Conservation (phyloP, 2,888 invertebrate species). For the Pseudanteris insignis region DNA sequence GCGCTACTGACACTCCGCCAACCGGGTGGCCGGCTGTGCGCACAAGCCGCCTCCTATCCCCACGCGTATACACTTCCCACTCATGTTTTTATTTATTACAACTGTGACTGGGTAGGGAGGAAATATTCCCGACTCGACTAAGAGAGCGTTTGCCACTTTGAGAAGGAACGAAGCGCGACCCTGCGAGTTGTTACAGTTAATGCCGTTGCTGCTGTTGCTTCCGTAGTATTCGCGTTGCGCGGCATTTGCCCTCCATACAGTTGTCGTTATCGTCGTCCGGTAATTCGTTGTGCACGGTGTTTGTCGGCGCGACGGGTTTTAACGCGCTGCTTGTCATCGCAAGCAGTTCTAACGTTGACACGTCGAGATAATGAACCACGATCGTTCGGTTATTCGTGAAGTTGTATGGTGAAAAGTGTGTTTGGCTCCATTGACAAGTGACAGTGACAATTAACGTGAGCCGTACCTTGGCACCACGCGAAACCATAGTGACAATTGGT, state of each 20-base stretch:
- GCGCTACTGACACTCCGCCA: conserved; percentile 54
- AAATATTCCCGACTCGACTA: conserved; percentile 66
- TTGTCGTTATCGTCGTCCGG: conserved; percentile 25
- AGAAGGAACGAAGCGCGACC: conserved; percentile 63
- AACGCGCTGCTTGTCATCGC: conserved; percentile 1
- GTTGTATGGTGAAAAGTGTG: conserved; percentile 48
- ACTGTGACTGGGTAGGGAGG: conserved; percentile 66
- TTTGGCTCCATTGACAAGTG: conserved; percentile 11
- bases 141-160: conserved; percentile 65
- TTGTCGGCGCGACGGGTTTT: conserved; percentile 29
- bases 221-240: conserved; percentile 55
- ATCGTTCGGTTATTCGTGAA: conserved; percentile 42
- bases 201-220: conserved; percentile 66
- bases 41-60: conserved; percentile 59
- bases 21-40: conserved; percentile 55
- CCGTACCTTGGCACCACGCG: background rate
- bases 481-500: conserved; percentile 23
- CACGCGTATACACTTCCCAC: conserved; percentile 61
- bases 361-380: conserved; percentile 48
- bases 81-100: conserved; percentile 67
- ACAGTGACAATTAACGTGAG: background rate
- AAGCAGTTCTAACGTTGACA: conserved; percentile 22
- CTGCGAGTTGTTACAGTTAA: conserved; percentile 59
- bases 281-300: conserved; percentile 27
- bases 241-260: conserved; percentile 26